phyloP scores from a whole-genome alignment of 2,888 invertebrate species.

The Rhodophaea formosa region DNA sequence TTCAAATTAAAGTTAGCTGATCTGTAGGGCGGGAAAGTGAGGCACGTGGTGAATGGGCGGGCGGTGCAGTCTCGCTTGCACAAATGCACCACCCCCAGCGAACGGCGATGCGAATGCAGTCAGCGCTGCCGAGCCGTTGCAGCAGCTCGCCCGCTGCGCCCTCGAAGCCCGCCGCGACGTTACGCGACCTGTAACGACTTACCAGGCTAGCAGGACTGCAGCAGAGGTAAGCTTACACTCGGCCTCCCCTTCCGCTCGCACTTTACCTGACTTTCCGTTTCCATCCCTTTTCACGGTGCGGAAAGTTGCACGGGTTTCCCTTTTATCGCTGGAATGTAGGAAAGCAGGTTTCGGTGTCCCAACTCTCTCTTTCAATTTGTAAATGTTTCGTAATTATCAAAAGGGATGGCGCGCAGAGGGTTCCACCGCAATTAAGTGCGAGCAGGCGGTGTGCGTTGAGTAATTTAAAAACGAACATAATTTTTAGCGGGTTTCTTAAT shows the following conservation, averaged over 20 bases:
- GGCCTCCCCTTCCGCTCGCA: conserved; percentile 48
- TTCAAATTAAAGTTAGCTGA: conserved; percentile 47
- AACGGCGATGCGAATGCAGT: conserved; percentile 67
- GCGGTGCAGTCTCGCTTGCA: conserved; percentile 78
- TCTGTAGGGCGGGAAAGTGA: conserved; percentile 78
- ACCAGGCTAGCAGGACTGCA: conserved; percentile 67
- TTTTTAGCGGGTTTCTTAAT: too few relatives aligned
- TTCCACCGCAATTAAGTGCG: conserved; percentile 23
- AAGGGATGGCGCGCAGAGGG: conserved; percentile 30
- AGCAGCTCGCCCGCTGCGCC: conserved; percentile 62
- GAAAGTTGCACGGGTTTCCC: conserved; percentile 68
- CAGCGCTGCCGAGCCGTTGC: conserved; percentile 61
- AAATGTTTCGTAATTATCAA: conserved; percentile 57
- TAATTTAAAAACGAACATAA: too few relatives aligned
- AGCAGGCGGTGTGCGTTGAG: background rate
- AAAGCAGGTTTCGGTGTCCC: conserved; percentile 73
- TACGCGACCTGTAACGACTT: conserved; percentile 77
- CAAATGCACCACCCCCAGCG: conserved; percentile 74
- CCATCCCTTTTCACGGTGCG: conserved; percentile 48
- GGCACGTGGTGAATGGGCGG: conserved; percentile 76
- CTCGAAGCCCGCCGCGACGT: conserved; percentile 49
- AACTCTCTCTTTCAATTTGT: conserved; percentile 79
- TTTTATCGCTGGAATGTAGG: conserved; percentile 77
- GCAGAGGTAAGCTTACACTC: conserved; percentile 74
- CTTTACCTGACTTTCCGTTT: conserved; percentile 39